Conservation (phyloP, 1,140 invertebrate species). For the Anastatus disparis region DNA sequence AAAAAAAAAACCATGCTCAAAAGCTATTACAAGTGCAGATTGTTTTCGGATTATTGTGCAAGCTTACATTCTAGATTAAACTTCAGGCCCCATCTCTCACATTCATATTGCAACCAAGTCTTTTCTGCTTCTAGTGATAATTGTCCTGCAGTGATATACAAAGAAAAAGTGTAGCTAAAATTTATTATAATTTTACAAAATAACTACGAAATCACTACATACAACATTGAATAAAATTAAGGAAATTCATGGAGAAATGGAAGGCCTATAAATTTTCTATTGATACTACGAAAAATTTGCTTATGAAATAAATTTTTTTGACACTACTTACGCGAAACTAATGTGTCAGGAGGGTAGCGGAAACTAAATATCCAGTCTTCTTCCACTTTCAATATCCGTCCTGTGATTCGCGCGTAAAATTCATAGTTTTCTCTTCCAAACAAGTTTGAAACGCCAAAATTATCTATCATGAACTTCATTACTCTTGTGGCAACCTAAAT, state of each 20-base stretch:
- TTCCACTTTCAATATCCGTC: constrained; percentile 88
- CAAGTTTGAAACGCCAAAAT: constrained; percentile 94
- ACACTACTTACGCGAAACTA: constrained; percentile 77
- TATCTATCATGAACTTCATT: constrained; percentile 96
- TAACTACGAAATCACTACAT: constrained; percentile 13
- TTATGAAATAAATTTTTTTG: not conserved
- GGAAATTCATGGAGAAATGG: constrained; percentile 20
- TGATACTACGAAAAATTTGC: not conserved
- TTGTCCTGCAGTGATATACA: constrained; percentile 74
- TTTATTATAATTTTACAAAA: constrained; percentile 35
- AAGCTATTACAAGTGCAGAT: constrained; percentile 10
- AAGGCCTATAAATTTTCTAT: not conserved
- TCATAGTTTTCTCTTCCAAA: constrained; percentile 97
- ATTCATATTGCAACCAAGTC: constrained; percentile 88
- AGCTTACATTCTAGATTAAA: constrained; percentile 82
- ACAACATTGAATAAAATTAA: not conserved
- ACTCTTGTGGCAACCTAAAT: constrained; percentile 88
- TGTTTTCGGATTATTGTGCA: constrained; percentile 48
- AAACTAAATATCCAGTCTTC: constrained; percentile 96
- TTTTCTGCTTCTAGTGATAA: constrained; percentile 86
- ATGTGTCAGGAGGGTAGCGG: constrained; percentile 85
- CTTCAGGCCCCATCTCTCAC: constrained; percentile 83
- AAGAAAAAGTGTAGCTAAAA: constrained; percentile 32
- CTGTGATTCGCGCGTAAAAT: constrained; percentile 96
- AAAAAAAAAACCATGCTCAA: constrained; percentile 6